These are phyloP conservation scores for Halictus ligatus DNA, from an alignment of 2,888 invertebrate species.

Conservation along the genomic window DNA sequence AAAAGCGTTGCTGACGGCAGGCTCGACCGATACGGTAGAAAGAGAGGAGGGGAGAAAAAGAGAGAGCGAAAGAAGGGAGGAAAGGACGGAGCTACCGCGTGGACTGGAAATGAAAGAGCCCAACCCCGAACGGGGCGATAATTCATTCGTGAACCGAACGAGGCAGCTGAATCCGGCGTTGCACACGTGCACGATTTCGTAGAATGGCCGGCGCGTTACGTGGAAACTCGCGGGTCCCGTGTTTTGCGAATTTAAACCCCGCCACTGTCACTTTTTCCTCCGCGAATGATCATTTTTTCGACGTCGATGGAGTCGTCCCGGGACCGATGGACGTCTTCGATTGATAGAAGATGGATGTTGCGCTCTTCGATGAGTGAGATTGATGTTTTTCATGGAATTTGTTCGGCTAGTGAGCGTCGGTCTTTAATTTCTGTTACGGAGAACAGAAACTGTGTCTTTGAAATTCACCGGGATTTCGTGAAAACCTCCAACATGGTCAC, in stretches of 20 bases:
- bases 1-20: conserved; percentile 79
- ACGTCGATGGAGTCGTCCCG: not conserved
- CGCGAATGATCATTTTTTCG: not conserved
- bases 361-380: not conserved
- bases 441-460: not conserved
- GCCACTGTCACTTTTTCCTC: not conserved
- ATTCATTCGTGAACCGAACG: conserved; percentile 84
- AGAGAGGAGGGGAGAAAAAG: conserved; percentile 60
- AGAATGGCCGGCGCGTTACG: conserved; percentile 73
- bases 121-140: conserved; percentile 83
- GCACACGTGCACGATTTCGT: conserved; percentile 80
- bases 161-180: conserved; percentile 83
- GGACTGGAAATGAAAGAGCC: conserved; percentile 84
- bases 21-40: conserved; percentile 71
- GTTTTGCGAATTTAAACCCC: conserved; percentile 53
- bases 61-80: conserved; percentile 70
- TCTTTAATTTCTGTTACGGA: not conserved
- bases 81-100: conserved; percentile 78
- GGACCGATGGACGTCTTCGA: not conserved
- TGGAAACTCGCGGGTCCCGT: conserved; percentile 66
- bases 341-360: conserved; percentile 1
- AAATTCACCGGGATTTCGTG: not conserved
- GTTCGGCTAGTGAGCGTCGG: not conserved
- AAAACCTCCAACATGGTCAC: not conserved
- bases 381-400: conserved; percentile 1